phyloP scores from a whole-genome alignment of 2,888 invertebrate genomes.

The Amiota communis region DNA sequence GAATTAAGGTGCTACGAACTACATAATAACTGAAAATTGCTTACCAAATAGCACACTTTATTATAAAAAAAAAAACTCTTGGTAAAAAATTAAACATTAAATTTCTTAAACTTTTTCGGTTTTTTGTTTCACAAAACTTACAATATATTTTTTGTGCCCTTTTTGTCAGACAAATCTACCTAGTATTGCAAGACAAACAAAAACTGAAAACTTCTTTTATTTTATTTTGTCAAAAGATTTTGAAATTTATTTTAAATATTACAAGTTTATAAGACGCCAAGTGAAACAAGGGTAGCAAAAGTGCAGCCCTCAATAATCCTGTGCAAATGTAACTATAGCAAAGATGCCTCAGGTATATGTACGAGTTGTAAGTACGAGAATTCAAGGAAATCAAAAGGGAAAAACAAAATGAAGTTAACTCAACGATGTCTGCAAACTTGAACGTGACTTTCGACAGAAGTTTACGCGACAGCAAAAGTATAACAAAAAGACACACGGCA shows the following conservation, averaged over 20 bases:
- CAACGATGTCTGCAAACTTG: conserved; percentile 60
- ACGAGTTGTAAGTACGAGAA: too few species aligned
- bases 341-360: not conserved
- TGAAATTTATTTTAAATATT: conserved; percentile 10
- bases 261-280: not conserved
- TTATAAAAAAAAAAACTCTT: too few species aligned
- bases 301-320: conserved; percentile 13
- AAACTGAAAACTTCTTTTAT: not conserved
- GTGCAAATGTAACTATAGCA: conserved; percentile 10
- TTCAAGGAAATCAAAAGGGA: not conserved
- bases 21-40: too few species aligned
- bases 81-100: too few species aligned
- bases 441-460: conserved; percentile 60
- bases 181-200: conserved; percentile 1
- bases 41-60: too few species aligned
- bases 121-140: too few species aligned
- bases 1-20: too few species aligned
- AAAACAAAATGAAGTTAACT: conserved; percentile 22
- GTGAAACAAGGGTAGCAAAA: not conserved
- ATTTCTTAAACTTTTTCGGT: too few species aligned
- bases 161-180: too few species aligned
- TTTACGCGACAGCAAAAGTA: conserved; percentile 41
- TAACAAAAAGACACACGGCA: not conserved
- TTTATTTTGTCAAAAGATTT: not conserved
- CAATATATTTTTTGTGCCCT: too few species aligned